Base-by-base conservation (phyloP, 1,140 invertebrate species). In the Drosophila neocordata region DNA sequence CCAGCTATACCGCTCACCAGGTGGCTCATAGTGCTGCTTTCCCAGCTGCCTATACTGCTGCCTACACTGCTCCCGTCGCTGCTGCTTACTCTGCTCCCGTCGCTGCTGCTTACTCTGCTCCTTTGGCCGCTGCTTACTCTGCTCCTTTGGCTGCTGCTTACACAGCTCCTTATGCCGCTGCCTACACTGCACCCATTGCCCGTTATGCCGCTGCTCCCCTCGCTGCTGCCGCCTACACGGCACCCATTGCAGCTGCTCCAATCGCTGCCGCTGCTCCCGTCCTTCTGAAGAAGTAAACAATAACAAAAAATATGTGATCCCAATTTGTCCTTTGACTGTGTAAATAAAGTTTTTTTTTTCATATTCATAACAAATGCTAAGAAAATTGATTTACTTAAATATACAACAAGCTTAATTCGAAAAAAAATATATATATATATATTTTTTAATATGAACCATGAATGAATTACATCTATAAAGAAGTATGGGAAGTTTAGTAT, bases 101-200 rank as follows among this genome's bases (percentile, higher is more conserved):
- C 9, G 70, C 76, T 7, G 60, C 65, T 13, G 57, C 69, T 22
- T 56, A 66, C 59, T 20, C 68, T 53, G 92, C 91, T 59, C 57
- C 93, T 65, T 92, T 92, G 11, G 90, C 91, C 12, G 69, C 68
- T 41, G 37, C 57, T 5, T 22, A 67, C n/a, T 61, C 80, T 8
- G 75, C 78, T 41, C 73, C 78, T 31, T 71, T 69, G 27, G 44
- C 82, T 6, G 83, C 82, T 27, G 70, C 78, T 18, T 22, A 52
- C 57, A 18, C 66, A 56, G 91, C 91, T 66, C 58, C 93, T 73
- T 92, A 92, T 13, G 89, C 92, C 13, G 77, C 73, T 1, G 74
- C 83, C 44, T 65, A 69, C 88, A 91, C 92, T 24, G 90, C 92
- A 4, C 92, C 92, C 6, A 56, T 67, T 20, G 77, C 77, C 31